phyloP scores from a whole-genome alignment of 2,797 vertebrate species.

The Enteromius radiatus region DNA sequence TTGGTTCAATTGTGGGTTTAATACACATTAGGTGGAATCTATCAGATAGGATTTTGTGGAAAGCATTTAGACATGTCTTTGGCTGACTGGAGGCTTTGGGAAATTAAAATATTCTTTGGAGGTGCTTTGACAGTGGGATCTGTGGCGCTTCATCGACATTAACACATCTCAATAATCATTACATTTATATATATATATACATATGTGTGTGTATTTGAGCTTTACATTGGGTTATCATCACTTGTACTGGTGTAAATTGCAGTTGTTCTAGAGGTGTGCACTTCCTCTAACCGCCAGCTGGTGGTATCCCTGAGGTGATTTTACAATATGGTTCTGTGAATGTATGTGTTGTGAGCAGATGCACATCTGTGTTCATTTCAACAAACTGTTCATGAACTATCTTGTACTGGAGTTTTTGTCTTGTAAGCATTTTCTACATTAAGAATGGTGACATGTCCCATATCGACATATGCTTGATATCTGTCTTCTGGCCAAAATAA shows the following conservation, averaged over 20 bases:
- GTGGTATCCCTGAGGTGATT: conserved; percentile 53
- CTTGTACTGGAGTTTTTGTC: conserved; percentile 16
- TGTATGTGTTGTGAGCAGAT: conserved; percentile 16
- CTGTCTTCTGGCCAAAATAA: conserved; percentile 25
- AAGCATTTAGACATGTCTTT: conserved; percentile 21
- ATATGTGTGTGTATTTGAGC: no score
- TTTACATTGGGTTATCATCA: neutral
- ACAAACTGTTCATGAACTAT: neutral
- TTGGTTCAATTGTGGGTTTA: conserved; percentile 34
- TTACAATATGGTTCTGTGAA: neutral
- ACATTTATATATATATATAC: neutral
- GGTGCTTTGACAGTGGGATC: neutral
- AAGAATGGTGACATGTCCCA: neutral
- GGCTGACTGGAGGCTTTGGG: conserved; percentile 11
- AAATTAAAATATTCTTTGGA: neutral
- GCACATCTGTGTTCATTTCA: conserved; percentile 18
- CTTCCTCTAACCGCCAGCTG: conserved; percentile 58
- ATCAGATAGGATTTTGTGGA: conserved; percentile 28
- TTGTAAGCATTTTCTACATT: conserved; percentile 31
- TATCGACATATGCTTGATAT: conserved; percentile 38
- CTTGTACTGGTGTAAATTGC: neutral
- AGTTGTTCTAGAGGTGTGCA: conserved; percentile 34
- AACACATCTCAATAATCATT: neutral
- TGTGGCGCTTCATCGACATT: neutral
- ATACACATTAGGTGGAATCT: conserved; percentile 40